Evolutionary conservation across 2,888 invertebrate genomes (phyloP).

Genomic region (Druceiella hillmani): DNA sequence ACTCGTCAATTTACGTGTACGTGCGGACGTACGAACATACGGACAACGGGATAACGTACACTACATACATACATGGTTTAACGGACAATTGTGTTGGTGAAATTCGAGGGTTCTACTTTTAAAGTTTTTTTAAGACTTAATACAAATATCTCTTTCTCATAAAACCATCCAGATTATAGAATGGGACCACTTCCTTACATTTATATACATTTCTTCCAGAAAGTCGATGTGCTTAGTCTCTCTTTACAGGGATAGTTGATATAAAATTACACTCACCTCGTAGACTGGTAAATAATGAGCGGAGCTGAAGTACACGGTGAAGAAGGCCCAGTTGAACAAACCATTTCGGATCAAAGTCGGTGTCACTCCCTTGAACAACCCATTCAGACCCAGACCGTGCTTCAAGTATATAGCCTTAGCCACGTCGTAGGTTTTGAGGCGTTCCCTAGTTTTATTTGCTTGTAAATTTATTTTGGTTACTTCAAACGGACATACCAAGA

Average conservation of each 20-base stretch:
- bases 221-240: background rate
- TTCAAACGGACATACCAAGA: constrained; percentile 92
- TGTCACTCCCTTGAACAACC: constrained; percentile 82
- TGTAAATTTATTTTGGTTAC: constrained; percentile 91
- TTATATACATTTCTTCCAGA: background rate
- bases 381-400: constrained; percentile 72
- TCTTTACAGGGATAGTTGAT: no score
- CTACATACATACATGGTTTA: no score
- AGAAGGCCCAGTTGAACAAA: constrained; percentile 89
- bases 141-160: background rate
- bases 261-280: constrained; percentile 39
- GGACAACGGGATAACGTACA: no score
- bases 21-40: no score
- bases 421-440: constrained; percentile 72
- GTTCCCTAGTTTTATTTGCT: constrained; percentile 62
- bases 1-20: no score
- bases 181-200: background rate
- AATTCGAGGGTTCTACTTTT: no score
- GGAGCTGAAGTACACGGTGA: constrained; percentile 91
- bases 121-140: no score
- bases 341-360: constrained; percentile 89
- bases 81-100: no score
- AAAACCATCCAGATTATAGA: background rate
- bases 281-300: constrained; percentile 67
- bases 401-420: constrained; percentile 72